These are phyloP conservation scores for Psix sp. DNA, from an alignment of 1,140 invertebrate genomes.

Conservation along the genomic window DNA sequence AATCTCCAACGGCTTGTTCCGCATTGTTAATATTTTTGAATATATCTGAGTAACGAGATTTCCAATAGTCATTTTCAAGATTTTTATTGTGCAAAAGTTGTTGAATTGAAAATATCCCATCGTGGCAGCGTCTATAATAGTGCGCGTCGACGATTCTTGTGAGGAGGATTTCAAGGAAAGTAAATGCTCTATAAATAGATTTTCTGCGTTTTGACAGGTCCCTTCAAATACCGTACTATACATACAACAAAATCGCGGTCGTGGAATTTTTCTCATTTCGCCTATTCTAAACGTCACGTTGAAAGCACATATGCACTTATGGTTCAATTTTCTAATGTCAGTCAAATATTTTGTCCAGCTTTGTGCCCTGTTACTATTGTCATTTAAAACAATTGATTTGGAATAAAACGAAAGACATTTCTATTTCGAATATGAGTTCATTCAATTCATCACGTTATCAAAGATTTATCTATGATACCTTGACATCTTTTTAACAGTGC, in stretches of 20 bases:
- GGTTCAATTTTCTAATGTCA: conserved; percentile 2
- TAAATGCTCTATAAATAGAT: conserved; percentile 84
- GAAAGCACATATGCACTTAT: conserved; percentile 13
- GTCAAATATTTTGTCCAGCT: too few species aligned
- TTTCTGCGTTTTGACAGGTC: conserved; percentile 85
- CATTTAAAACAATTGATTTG: too few species aligned
- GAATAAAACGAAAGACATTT: too few species aligned
- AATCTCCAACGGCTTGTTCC: conserved; percentile 50
- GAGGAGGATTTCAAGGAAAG: conserved; percentile 81
- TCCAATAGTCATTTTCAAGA: conserved; percentile 84
- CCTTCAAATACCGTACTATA: conserved; percentile 83
- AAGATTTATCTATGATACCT: too few species aligned
- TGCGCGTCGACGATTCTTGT: conserved; percentile 36
- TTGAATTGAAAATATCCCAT: conserved; percentile 85
- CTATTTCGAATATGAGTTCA: too few species aligned
- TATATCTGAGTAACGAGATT: conserved; percentile 82
- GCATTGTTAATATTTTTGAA: conserved; percentile 83
- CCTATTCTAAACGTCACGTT: conserved; percentile 40
- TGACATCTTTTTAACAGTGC: too few species aligned
- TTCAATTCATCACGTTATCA: too few species aligned
- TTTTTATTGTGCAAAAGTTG: conserved; percentile 77
- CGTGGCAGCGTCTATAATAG: conserved; percentile 78
- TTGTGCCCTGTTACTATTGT: too few species aligned
- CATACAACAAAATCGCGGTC: conserved; percentile 81
- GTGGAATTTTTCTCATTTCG: conserved; percentile 59